Evolutionary conservation across 1,140 invertebrate genomes (phyloP), one percentile per base, ranked within the genome.

Genomic region (Drosophila varians): DNA sequence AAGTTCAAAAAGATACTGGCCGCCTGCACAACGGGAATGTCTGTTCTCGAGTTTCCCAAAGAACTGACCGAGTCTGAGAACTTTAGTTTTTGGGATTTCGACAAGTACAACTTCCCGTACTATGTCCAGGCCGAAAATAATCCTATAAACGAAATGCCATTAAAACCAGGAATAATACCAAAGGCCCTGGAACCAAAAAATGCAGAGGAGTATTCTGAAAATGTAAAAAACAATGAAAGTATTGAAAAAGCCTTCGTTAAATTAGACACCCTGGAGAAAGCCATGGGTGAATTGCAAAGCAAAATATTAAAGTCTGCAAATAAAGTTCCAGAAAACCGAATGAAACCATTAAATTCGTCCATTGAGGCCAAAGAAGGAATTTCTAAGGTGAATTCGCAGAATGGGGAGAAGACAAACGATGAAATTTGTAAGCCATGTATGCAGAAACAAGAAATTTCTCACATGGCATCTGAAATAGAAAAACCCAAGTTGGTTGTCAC

Each of bases 1-100:
- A 65, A 84, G 9, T 95, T 96, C 61, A 92, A 91, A 84, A 74
- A 92, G 46, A 91, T 95, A 52, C 80, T 96, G 26, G 69, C 83
- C 3, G 79, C 82, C 2, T 87, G 93, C 16, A 92, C 92, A 11
- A 70, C 76, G 21, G 91, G 92, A 26, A 92, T 94, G 77, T 91
- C 84, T n/a, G 77, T 94, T 5, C 62, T 92, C 0, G 92, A 92
- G 78, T 90, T 93, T 52, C 92, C 92, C 21, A 38, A n/a, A 42
- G 92, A 74, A 28, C 73, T 42, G 11, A 62, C 34, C 14, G 14
- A 18, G 18, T n/a, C 5, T 0, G n/a, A 54, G 19, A 19, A 12
- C n/a, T 71, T 89, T 1, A 36, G 86, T 40, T 90, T 83, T 42
- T 77, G 70, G 65, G 48, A 90, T 5, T 89, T 71, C 19, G 31